These are phyloP conservation scores for Tortrix viridana DNA, from an alignment of 2,888 invertebrate genomes.

Conservation along the genomic window DNA sequence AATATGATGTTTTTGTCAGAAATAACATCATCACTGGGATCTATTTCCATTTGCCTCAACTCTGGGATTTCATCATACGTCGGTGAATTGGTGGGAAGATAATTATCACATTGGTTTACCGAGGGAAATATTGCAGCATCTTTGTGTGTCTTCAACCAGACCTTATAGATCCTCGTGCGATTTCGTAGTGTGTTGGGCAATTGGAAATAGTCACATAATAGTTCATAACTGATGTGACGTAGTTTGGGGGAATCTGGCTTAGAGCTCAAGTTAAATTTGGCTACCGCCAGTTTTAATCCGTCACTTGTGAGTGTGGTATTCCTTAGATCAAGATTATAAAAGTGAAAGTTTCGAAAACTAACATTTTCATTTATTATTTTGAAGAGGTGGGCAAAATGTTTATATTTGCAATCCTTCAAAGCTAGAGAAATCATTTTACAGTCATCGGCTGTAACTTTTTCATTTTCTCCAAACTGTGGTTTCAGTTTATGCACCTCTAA, in stretches of 20 bases:
- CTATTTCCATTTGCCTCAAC: slow-evolving; percentile 9
- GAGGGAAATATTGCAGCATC: not conserved
- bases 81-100: slow-evolving; percentile 12
- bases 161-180: slow-evolving; percentile 9
- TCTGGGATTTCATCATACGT: slow-evolving; percentile 7
- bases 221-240: slow-evolving; percentile 5
- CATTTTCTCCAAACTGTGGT: slow-evolving; percentile 7
- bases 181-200: slow-evolving; percentile 16
- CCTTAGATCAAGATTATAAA: slow-evolving; percentile 1
- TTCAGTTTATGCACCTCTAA: slow-evolving; percentile 3
- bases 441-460: slow-evolving; percentile 4
- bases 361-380: slow-evolving; percentile 15
- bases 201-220: slow-evolving; percentile 6
- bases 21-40: not conserved
- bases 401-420: slow-evolving; percentile 4
- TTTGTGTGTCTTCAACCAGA: slow-evolving; percentile 10
- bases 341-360: slow-evolving; percentile 8
- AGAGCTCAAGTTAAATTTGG: slow-evolving; percentile 7
- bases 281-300: slow-evolving; percentile 6
- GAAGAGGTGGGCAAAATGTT: slow-evolving; percentile 1
- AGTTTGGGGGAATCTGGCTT: slow-evolving; percentile 1
- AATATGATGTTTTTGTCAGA: not conserved
- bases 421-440: slow-evolving; percentile 10
- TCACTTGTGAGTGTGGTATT: slow-evolving; percentile 4
- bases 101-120: slow-evolving; percentile 1